Percentiles rank a stretch among this genome's conserved stretches.
phyloP scores from a whole-genome alignment of 2,113 vertebrate genomes.

The Syrrhaptes paradoxus region DNA sequence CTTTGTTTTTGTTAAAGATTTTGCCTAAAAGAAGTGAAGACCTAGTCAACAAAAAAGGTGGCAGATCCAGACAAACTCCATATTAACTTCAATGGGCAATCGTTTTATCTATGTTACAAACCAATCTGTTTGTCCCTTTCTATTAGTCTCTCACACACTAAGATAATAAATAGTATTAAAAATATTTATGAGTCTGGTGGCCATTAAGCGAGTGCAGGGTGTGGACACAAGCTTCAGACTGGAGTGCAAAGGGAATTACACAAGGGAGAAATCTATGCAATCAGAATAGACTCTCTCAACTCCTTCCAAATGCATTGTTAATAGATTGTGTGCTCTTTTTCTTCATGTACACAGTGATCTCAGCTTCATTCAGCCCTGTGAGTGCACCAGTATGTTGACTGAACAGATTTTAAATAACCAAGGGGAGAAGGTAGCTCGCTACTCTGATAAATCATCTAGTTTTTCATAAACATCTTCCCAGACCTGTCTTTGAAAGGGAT shows the following conservation, averaged over 20 bases:
- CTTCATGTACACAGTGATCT: slow-evolving; percentile 1
- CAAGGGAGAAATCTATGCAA: neutral
- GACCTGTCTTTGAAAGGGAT: neutral
- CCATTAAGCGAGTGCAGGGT: neutral
- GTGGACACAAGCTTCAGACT: neutral
- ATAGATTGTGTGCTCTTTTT: neutral
- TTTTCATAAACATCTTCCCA: neutral
- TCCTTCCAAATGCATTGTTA: slow-evolving; percentile 19
- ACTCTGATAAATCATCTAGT: neutral
- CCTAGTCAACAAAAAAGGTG: neutral
- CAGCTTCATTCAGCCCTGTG: neutral
- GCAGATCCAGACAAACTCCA: neutral
- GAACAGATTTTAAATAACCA: slow-evolving; percentile 1
- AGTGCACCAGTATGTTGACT: neutral
- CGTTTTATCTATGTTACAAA: neutral
- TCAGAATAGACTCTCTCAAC: slow-evolving; percentile 16
- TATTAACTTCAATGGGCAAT: neutral
- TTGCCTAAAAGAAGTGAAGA: neutral
- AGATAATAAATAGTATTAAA: neutral
- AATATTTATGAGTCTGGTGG: neutral
- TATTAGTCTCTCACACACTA: neutral
- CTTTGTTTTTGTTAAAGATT: neutral
- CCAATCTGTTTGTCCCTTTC: neutral
- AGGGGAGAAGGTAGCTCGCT: neutral
- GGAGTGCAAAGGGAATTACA: neutral